phyloP scores from a whole-genome alignment of 2,113 vertebrate species.

The Ciconia boyciana region DNA sequence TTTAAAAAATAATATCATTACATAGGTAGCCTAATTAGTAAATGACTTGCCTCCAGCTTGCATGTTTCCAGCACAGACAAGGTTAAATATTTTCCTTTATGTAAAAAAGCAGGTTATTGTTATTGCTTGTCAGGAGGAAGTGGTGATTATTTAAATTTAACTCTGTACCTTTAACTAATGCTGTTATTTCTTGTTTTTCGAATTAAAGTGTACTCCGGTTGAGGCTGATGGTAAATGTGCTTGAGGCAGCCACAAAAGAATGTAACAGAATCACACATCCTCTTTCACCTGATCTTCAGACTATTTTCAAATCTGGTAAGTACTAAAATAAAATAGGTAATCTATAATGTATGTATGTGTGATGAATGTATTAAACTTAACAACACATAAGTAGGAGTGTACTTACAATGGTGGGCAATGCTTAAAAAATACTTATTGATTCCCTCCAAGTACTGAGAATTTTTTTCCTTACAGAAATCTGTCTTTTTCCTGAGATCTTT shows the following conservation, averaged over 20 bases:
- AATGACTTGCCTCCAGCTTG: neutral
- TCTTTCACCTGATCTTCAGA: neutral
- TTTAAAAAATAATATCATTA: neutral
- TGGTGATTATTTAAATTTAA: slow-evolving; percentile 7
- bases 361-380: neutral
- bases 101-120: neutral
- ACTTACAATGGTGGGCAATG: neutral
- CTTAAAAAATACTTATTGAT: neutral
- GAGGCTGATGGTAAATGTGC: neutral
- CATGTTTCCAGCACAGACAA: neutral
- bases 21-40: neutral
- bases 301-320: neutral
- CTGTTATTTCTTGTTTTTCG: slow-evolving; percentile 39
- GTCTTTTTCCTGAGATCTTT: neutral
- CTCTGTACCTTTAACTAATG: neutral
- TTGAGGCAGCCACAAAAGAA: neutral
- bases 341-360: neutral
- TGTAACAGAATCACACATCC: neutral
- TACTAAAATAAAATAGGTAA: neutral
- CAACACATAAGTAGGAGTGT: neutral
- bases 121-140: slow-evolving; percentile 24
- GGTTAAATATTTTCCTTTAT: neutral
- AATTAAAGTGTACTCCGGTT: neutral
- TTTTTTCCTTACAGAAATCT: neutral
- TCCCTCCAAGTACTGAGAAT: neutral